Percentiles rank a stretch among this genome's conserved stretches.
Evolutionary conservation across 2,113 vertebrate species (phyloP).

Genomic region (Caranx ignobilis): DNA sequence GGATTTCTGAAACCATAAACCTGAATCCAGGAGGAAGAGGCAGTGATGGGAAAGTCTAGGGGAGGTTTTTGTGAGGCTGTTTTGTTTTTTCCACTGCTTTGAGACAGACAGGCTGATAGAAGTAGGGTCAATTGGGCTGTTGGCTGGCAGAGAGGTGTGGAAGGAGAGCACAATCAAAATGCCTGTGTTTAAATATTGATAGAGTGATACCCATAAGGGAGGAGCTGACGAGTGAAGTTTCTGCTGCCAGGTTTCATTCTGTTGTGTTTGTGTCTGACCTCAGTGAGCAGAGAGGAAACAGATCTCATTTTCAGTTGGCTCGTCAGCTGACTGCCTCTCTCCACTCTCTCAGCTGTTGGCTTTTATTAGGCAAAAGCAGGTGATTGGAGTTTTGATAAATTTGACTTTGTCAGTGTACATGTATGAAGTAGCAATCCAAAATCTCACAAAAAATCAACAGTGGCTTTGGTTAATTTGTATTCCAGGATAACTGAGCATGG

Average conservation of each 20-base stretch:
- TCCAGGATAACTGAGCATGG: too few species aligned
- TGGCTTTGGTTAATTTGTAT: too few species aligned
- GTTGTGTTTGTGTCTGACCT: not conserved
- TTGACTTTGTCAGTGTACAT: too few species aligned
- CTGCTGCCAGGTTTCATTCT: not conserved
- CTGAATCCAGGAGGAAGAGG: not conserved
- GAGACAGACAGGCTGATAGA: constrained; percentile 10
- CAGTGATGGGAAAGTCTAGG: not conserved
- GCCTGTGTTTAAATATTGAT: constrained; percentile 38
- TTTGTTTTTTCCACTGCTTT: constrained; percentile 26
- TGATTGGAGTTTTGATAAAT: not conserved
- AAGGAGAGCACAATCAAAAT: constrained; percentile 37
- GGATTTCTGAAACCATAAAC: constrained; percentile 36
- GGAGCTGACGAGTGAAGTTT: not conserved
- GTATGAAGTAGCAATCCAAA: too few species aligned
- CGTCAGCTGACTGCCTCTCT: not conserved
- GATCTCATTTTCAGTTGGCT: not conserved
- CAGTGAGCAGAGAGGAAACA: not conserved
- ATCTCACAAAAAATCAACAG: too few species aligned
- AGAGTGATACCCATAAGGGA: constrained; percentile 25
- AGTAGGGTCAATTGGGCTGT: constrained; percentile 35
- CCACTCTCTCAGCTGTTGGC: not conserved
- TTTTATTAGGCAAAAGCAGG: not conserved
- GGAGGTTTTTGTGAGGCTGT: not conserved
- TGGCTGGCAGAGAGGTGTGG: constrained; percentile 9